These are phyloP conservation scores for Poeciliopsis presidionis DNA, from an alignment of 2,797 vertebrate species.

Conservation along the genomic window DNA sequence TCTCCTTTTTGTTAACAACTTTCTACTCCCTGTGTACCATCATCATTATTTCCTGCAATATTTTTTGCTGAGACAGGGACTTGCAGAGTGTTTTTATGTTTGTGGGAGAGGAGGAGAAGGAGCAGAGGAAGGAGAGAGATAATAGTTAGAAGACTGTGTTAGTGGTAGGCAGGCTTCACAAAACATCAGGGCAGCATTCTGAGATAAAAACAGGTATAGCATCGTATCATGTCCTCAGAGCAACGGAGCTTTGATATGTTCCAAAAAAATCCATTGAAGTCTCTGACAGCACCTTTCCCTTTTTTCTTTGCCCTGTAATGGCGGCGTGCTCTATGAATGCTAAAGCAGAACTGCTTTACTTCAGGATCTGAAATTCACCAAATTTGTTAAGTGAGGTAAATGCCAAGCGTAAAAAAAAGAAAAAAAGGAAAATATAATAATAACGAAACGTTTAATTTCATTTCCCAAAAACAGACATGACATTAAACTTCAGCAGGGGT, in stretches of 20 bases:
- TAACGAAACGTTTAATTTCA: background rate
- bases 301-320: conserved; percentile 45
- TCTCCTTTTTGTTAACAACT: conserved; percentile 29
- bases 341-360: conserved; percentile 43
- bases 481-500: background rate
- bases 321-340: conserved; percentile 42
- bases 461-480: background rate
- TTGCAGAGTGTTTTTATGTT: conserved; percentile 70
- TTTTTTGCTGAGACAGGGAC: conserved; percentile 77
- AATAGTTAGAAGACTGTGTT: conserved; percentile 77
- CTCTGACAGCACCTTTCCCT: conserved; percentile 65
- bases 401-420: conserved; percentile 3
- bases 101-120: conserved; percentile 39
- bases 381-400: conserved; percentile 11
- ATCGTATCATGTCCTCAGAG: conserved; percentile 79
- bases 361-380: conserved; percentile 30
- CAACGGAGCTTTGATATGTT: conserved; percentile 79
- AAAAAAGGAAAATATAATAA: background rate
- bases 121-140: conserved; percentile 60
- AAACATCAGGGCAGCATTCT: conserved; percentile 77
- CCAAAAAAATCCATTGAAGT: conserved; percentile 73
- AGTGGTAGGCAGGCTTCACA: conserved; percentile 76
- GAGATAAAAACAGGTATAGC: conserved; percentile 82
- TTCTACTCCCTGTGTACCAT: conserved; percentile 57
- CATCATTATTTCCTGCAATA: conserved; percentile 70